Conservation (phyloP, 2,888 invertebrate genomes). For the Xestia xanthographa region DNA sequence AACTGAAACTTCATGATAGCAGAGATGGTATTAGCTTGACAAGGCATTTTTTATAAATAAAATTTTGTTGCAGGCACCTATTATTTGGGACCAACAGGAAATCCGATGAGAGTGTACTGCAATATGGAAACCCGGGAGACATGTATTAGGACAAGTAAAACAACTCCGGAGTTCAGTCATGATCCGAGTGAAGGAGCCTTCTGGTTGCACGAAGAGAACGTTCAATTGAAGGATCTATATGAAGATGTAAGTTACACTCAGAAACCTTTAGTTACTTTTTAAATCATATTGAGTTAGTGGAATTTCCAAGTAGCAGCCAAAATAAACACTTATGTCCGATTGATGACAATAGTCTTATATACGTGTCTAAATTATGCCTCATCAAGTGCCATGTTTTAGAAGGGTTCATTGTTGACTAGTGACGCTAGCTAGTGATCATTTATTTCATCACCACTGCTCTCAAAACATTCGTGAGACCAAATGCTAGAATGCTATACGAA, state of each 20-base stretch:
- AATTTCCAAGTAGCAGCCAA: not conserved
- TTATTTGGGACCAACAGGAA: constrained; percentile 9
- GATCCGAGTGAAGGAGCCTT: constrained; percentile 12
- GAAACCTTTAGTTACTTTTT: not conserved
- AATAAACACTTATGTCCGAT: not conserved
- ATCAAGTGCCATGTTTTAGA: not conserved
- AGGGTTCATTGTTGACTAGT: not conserved
- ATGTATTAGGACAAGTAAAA: not conserved
- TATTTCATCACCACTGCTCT: not conserved
- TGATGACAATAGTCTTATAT: too few species aligned
- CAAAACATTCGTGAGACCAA: not conserved
- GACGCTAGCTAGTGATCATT: not conserved
- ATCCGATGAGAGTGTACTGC: constrained; percentile 17
- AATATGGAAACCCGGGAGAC: constrained; percentile 39
- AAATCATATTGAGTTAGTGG: not conserved
- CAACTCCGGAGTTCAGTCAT: not conserved
- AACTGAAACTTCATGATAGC: not conserved
- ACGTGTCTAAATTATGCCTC: not conserved
- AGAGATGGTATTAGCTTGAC: not conserved
- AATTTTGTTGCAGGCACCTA: constrained; percentile 13
- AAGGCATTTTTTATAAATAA: not conserved
- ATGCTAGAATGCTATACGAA: not conserved
- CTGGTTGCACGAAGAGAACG: constrained; percentile 23
- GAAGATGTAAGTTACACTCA: constrained; percentile 9
- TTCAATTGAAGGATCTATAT: constrained; percentile 21